Evolutionary conservation across 1,140 invertebrate genomes (phyloP), one percentile per base, ranked within the genome.

Genomic region (Anastrepha ludens): DNA sequence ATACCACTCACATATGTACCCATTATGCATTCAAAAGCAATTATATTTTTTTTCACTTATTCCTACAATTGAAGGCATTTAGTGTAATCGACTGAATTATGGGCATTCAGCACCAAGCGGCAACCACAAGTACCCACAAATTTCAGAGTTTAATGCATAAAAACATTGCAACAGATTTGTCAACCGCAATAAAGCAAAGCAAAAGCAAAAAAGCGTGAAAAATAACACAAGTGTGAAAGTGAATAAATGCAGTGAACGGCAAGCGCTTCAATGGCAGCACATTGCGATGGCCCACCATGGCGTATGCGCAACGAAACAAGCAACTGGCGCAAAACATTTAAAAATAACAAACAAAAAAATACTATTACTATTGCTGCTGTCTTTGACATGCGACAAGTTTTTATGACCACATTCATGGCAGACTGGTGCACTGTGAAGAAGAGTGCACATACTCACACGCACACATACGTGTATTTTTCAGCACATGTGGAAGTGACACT

Each of bases 41-140:
- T 74, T 44, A 74, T 47, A 44, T 55, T 50, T 17, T 55, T 17
- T 44, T 47, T 81, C 11, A 55, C 74, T 55, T 29, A 81, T 81
- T 74, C 9, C 74, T 2, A 50, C 74, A 50, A 29, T 11, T 47
- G 17, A 5, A 58, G 55, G 6, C n/a, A 81, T 50, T 81, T 20
- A 81, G 74, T 55, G 47, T 47, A 81, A 81, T 81, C 74, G 47
- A 81, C 47, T 81, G 47, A 81, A 55, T 81, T 81, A 81, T 81
- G 74, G 55, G 17, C 74, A 81, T 81, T 81, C 74, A 81, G 55
- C 74, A 50, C 74, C 47, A 81, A 29, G 74, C 74, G 17, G 47
- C 8, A 7, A 47, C 70, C 41, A n/a, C 70, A 44, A 74, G 17
- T 74, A 11, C 41, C 17, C 70, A 81, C 74, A 81, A 81, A 81